These are phyloP conservation scores for Conistra vaccinii DNA, from an alignment of 2,888 invertebrate genomes.

Conservation along the genomic window DNA sequence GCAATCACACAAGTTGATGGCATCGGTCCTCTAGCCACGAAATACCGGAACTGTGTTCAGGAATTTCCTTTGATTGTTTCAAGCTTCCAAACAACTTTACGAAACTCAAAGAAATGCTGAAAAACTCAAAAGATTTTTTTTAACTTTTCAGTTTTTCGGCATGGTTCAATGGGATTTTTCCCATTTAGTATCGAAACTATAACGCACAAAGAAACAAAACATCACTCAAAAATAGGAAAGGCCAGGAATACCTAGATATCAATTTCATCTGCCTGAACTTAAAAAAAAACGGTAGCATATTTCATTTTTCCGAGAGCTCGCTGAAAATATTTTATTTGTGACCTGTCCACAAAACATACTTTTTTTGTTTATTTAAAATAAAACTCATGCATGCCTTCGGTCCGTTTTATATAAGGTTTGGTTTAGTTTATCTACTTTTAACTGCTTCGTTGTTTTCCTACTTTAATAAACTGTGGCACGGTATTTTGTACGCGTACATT, in stretches of 20 bases:
- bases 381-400: slow-evolving; percentile 22
- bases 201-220: background rate
- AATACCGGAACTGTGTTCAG: background rate
- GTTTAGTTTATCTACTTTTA: slow-evolving; percentile 36
- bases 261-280: background rate
- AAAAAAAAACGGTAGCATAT: slow-evolving; percentile 4
- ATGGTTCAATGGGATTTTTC: background rate
- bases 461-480: background rate
- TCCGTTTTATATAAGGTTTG: slow-evolving; percentile 35
- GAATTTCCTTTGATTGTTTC: background rate
- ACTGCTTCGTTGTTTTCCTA: background rate
- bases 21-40: slow-evolving; percentile 15
- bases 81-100: background rate
- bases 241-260: background rate
- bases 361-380: slow-evolving; percentile 18
- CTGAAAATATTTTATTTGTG: slow-evolving; percentile 27
- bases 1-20: slow-evolving; percentile 10
- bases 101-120: background rate
- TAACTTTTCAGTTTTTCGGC: background rate
- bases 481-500: slow-evolving; percentile 3
- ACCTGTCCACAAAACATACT: slow-evolving; percentile 2
- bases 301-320: slow-evolving; percentile 13
- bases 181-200: too few relatives aligned
- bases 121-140: background rate
- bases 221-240: background rate